Base-by-base conservation (phyloP, 2,888 invertebrate genomes). In the Scelioninae gen. 1 region DNA sequence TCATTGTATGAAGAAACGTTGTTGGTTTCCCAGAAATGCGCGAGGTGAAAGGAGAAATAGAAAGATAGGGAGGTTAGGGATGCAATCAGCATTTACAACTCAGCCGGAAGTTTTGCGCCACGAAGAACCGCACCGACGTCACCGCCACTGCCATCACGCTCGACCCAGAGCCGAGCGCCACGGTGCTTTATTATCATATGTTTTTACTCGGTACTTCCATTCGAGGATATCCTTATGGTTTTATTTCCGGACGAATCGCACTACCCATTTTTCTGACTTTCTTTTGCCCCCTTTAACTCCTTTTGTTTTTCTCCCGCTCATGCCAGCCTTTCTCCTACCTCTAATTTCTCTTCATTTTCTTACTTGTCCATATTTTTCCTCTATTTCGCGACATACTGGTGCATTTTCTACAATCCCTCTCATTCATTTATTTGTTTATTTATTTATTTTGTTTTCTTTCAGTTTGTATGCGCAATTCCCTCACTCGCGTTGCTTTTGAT, bases 51-150 rank as follows among this genome's bases (percentile, higher is more conserved):
- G 60, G 63, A 65, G 79, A 83, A 83, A 69, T 65, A 76, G 76
- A 83, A 83, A 71, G 79, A 76, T 71, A 62, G 84, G 65, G 77
- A 83, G 87, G 87, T 88, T 88, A 87, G 88, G 87, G 86, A 87
- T 87, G 88, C 88, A 89, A 88, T 90, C 89, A 88, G 88, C 89
- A 88, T 89, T 90, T 90, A 89, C 90, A 88, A 89, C 88, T 88
- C 86, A 84, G 84, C 85, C 86, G 86, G 85, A 89, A 89, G 87
- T 89, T 90, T 89, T 86, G 87, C 86, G 76, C 86, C 77, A 84
- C 86, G 81, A 82, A 83, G 82, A 82, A 69, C 82, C 80, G 43
- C 78, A 71, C 65, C 81, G 71, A 83, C 80, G 82, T 82, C 80
- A 84, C 76, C 82, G 78, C 85, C 86, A 83, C 84, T 85, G 84